phyloP scores from a whole-genome alignment of 2,888 invertebrate genomes.

The Chaitophorus viminalis region DNA sequence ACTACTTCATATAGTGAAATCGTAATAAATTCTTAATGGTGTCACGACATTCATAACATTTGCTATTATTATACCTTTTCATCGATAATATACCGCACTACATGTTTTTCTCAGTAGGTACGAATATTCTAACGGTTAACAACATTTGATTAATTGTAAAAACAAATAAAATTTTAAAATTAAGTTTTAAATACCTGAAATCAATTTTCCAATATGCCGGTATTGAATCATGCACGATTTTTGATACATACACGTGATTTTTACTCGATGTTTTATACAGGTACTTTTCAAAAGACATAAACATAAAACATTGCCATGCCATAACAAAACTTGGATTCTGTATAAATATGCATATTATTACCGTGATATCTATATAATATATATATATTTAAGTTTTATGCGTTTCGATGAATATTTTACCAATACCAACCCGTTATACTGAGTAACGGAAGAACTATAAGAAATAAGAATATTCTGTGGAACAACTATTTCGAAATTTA shows the following conservation, averaged over 20 bases:
- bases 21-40: too few species aligned
- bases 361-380: not conserved
- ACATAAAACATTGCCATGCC: not conserved
- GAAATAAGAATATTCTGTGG: not conserved
- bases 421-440: not conserved
- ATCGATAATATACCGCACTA: too few species aligned
- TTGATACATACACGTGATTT: not conserved
- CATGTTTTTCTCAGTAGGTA: too few species aligned
- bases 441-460: not conserved
- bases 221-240: too few species aligned
- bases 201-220: too few species aligned
- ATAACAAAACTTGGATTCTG: not conserved
- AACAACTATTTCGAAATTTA: conserved; percentile 29
- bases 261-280: not conserved
- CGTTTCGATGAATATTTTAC: not conserved
- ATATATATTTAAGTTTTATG: not conserved
- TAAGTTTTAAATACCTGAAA: too few species aligned
- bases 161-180: too few species aligned
- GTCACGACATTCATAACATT: too few species aligned
- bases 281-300: not conserved
- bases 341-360: not conserved
- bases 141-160: too few species aligned
- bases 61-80: too few species aligned
- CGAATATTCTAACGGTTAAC: too few species aligned
- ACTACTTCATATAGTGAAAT: too few species aligned